Evolutionary conservation across 2,888 invertebrate species (phyloP).

Genomic region (Apotomis capreana): DNA sequence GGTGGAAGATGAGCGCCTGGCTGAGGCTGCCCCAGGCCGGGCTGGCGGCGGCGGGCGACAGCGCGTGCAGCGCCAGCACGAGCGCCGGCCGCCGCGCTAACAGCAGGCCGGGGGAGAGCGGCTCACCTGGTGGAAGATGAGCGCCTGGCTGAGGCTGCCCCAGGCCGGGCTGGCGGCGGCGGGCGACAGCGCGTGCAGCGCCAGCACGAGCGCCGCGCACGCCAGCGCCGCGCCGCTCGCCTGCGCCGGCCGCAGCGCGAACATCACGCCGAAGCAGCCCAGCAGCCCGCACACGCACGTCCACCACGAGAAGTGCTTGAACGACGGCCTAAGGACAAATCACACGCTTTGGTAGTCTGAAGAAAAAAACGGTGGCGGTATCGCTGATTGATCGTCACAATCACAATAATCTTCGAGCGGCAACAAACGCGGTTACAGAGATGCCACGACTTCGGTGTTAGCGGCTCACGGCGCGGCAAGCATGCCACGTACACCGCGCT

Average conservation of each 20-base stretch:
- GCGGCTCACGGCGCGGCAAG: too few species aligned
- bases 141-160: conserved; percentile 99
- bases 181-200: conserved; percentile 94
- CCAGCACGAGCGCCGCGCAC: conserved; percentile 92
- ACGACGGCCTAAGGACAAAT: conserved; percentile 89
- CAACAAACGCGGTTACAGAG: too few species aligned
- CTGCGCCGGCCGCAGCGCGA: conserved; percentile 95
- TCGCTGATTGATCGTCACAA: too few species aligned
- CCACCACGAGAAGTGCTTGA: conserved; percentile 97
- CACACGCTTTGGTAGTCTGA: too few species aligned
- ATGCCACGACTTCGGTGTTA: too few species aligned
- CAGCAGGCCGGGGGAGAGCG: too few species aligned
- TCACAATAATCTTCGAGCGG: too few species aligned
- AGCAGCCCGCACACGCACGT: conserved; percentile 93
- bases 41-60: neutral
- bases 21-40: conserved; percentile 4
- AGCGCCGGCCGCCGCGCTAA: conserved; percentile 12
- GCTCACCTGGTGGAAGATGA: conserved; percentile 97
- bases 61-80: neutral
- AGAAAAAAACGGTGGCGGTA: too few species aligned
- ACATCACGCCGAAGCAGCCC: conserved; percentile 96
- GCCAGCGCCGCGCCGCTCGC: conserved; percentile 94
- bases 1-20: neutral
- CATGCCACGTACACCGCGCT: too few species aligned
- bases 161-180: conserved; percentile 91